Evolutionary conservation across 2,797 vertebrate genomes (phyloP).

Genomic region (Benthosema pterotum): DNA sequence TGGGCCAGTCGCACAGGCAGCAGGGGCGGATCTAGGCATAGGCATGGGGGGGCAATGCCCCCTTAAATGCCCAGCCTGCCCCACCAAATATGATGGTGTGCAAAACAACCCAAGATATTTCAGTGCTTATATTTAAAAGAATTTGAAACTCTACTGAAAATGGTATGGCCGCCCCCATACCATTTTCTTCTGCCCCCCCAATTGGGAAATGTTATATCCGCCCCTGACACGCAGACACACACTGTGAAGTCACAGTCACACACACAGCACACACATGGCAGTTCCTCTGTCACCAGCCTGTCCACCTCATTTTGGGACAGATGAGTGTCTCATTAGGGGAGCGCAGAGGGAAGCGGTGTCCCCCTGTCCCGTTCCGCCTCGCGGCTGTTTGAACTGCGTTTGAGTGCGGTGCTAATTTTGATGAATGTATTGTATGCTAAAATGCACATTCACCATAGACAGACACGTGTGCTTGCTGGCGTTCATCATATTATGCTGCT

Average conservation of each 20-base stretch:
- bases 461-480: background rate
- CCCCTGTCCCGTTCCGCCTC: conserved; percentile 19
- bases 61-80: too few species aligned
- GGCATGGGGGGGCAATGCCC: too few species aligned
- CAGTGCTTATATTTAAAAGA: too few species aligned
- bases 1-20: conserved; percentile 39
- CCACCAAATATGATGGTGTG: too few species aligned
- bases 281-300: conserved; percentile 55
- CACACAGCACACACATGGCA: conserved; percentile 45
- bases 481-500: too few species aligned
- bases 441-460: conserved; percentile 16
- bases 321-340: conserved; percentile 66
- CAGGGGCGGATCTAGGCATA: too few species aligned
- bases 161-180: too few species aligned
- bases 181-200: too few species aligned
- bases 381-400: conserved; percentile 43
- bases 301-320: conserved; percentile 58
- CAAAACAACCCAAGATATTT: too few species aligned
- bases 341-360: conserved; percentile 25
- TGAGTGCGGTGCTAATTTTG: conserved; percentile 39
- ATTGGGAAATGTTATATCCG: too few species aligned
- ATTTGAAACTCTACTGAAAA: too few species aligned
- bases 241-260: background rate
- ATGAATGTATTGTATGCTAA: conserved; percentile 23
- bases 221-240: conserved; percentile 1